Evolutionary conservation across 2,113 vertebrate genomes (phyloP), one percentile per base, ranked within the genome.

Genomic region (Cygnus buccinator): DNA sequence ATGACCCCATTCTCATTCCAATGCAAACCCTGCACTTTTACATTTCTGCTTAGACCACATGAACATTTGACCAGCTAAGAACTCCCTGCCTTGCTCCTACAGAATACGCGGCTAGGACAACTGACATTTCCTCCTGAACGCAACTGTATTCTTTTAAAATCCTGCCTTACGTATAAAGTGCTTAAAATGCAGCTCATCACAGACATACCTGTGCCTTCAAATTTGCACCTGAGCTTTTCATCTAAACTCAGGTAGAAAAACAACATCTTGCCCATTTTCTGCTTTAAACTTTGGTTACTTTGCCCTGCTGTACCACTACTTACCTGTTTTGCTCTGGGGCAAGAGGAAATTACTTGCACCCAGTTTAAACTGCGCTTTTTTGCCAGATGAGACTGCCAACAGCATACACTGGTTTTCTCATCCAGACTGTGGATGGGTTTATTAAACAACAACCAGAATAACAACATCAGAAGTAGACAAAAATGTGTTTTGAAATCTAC

Each of bases 1-100:
- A 97, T 98, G 98, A 99, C 98, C 98, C 98, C 94, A 91, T 98
- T 98, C 98, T 98, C 98, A 97, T 98, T 98, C 97, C 95, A 95
- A 88, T 97, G 98, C 98, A 97, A 98, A 97, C 96, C 97, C 93
- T 96, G 97, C 98, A 97, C 97, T 98, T 98, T 97, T 97, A 94
- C 93, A 93, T 98, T 97, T 98, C 96, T 68, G 48, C 95, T 88
- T 95, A 96, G 97, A 97, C 94, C 95, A 84, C 93, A 66, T 48
- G 94, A 97, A 93, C 37, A 43, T 82, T 82, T 91, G 94, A 96
- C 91, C 90, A 90, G 96, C 54, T 41, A 93, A 94, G 87, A 93
- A 94, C 93, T 94, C 94, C 76, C 66, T 96, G 93, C 95, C 96
- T 92, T 97, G 95, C 89, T 91, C 57, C 52, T 84, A 84, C 84